Conservation (phyloP, 2,888 invertebrate genomes). For the Cerastoderma edule region DNA sequence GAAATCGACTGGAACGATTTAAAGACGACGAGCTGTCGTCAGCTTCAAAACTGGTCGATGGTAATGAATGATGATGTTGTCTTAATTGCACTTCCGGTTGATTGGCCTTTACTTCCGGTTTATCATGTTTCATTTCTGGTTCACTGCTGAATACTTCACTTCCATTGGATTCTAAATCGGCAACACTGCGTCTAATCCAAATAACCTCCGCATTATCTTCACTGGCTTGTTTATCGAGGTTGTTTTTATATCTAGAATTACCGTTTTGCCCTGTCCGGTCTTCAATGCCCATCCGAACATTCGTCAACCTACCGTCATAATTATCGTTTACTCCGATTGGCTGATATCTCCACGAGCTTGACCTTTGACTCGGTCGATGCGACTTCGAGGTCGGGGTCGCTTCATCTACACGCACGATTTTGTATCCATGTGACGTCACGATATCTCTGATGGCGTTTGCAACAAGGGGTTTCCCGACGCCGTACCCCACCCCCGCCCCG, state of each 20-base stretch:
- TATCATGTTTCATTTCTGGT: conserved; percentile 27
- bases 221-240: conserved; percentile 10
- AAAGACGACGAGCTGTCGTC: conserved; percentile 19
- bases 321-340: conserved; percentile 26
- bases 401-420: conserved; percentile 20
- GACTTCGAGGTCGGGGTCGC: not conserved
- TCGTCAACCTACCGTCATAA: conserved; percentile 10
- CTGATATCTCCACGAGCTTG: conserved; percentile 54
- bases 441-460: conserved; percentile 48
- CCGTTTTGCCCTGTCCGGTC: not conserved
- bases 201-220: conserved; percentile 32
- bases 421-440: conserved; percentile 49
- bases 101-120: conserved; percentile 22
- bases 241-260: conserved; percentile 7
- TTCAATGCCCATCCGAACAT: conserved; percentile 6
- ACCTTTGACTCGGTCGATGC: conserved; percentile 33
- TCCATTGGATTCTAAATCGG: conserved; percentile 18
- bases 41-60: conserved; percentile 29
- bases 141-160: conserved; percentile 25
- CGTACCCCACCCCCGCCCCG: conserved; percentile 50
- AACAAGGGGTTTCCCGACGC: conserved; percentile 52
- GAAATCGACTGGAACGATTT: conserved; percentile 36
- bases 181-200: conserved; percentile 44
- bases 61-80: conserved; percentile 8
- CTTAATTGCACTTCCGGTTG: conserved; percentile 30